Evolutionary conservation across 1,140 invertebrate genomes (phyloP).

Genomic region (Ptiloglossa arizonensis): DNA sequence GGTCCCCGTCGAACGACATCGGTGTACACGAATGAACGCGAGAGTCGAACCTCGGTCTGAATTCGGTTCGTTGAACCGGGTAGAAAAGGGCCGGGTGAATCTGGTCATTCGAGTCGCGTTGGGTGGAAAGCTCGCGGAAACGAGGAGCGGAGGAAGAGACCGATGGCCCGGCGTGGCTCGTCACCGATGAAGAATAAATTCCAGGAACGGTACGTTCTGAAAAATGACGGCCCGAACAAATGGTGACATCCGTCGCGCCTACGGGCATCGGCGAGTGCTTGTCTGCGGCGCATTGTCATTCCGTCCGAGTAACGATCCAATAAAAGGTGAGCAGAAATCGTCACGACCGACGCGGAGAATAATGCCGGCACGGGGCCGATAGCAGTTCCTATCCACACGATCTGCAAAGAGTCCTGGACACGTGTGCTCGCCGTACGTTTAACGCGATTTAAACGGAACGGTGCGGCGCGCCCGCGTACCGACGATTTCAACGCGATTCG

Average conservation of each 20-base stretch:
- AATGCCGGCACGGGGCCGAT: constrained; percentile 41
- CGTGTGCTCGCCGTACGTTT: neutral
- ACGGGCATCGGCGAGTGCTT: constrained; percentile 46
- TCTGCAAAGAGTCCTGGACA: constrained; percentile 28
- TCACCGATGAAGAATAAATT: constrained; percentile 66
- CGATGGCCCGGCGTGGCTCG: constrained; percentile 29
- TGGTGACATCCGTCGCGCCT: constrained; percentile 64
- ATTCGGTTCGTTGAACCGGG: neutral
- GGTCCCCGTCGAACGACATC: too few relatives aligned
- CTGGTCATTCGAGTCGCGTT: neutral
- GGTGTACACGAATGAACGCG: neutral
- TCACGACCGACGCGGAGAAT: constrained; percentile 48
- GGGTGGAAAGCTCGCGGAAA: neutral
- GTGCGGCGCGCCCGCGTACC: neutral
- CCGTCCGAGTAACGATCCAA: constrained; percentile 66
- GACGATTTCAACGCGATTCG: constrained; percentile 9
- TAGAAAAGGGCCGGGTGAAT: neutral
- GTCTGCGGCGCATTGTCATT: constrained; percentile 59
- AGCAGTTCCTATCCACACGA: constrained; percentile 14
- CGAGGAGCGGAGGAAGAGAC: neutral
- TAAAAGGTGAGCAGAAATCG: constrained; percentile 65
- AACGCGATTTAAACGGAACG: constrained; percentile 3
- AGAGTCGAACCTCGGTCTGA: neutral
- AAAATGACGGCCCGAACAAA: constrained; percentile 70
- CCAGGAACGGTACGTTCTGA: constrained; percentile 63